Conservation (phyloP, 2,113 vertebrate genomes). For the Cromileptes altivelis region DNA sequence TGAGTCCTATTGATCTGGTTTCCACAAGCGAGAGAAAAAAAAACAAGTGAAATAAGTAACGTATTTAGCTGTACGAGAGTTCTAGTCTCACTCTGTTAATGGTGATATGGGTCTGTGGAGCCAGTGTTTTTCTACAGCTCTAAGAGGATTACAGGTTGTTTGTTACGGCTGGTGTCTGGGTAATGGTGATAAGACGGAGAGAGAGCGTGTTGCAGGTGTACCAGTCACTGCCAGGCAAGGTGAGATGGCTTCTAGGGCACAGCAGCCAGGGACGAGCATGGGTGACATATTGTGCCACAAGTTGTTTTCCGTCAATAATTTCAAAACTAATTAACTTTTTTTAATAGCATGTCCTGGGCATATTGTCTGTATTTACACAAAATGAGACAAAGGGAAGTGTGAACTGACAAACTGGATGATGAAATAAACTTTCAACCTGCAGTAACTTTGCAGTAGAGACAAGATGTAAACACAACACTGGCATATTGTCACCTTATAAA, state of each 20-base stretch:
- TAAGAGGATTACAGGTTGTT: constrained; percentile 84
- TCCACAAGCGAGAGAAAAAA: constrained; percentile 14
- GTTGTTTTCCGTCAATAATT: constrained; percentile 45
- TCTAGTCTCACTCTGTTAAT: constrained; percentile 71
- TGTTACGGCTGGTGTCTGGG: constrained; percentile 77
- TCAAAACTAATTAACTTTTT: constrained; percentile 46
- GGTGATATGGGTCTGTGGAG: constrained; percentile 48
- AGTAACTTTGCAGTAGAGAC: background rate
- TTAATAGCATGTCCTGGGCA: background rate
- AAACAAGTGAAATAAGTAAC: constrained; percentile 53
- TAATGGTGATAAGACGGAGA: constrained; percentile 76
- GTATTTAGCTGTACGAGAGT: constrained; percentile 55
- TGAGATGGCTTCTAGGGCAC: constrained; percentile 48
- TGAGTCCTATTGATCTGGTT: constrained; percentile 35
- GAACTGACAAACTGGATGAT: background rate
- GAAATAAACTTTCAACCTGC: background rate
- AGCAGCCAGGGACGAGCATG: constrained; percentile 15
- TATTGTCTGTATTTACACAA: background rate
- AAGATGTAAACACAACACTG: background rate
- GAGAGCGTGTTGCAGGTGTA: constrained; percentile 60
- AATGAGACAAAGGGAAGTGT: background rate
- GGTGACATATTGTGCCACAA: constrained; percentile 46
- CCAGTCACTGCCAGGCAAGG: constrained; percentile 52
- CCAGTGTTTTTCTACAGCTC: constrained; percentile 66
- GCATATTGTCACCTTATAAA: background rate